phyloP scores from a whole-genome alignment of 2,888 invertebrate genomes.

The Tineola bisselliella region DNA sequence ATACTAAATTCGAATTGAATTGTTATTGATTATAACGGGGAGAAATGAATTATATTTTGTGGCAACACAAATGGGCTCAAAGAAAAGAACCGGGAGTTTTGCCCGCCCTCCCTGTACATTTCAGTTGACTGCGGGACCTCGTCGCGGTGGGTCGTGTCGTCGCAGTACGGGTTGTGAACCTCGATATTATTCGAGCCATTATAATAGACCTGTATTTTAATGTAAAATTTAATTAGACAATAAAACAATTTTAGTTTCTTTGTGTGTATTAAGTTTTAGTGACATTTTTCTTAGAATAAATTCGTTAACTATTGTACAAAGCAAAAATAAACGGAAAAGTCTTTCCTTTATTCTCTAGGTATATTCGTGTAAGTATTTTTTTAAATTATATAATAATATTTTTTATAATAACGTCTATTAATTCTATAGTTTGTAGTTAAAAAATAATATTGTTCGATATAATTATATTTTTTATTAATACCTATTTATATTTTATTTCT shows the following conservation, averaged over 20 bases:
- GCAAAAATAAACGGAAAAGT: too few species aligned
- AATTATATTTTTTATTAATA: too few species aligned
- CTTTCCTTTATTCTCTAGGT: too few species aligned
- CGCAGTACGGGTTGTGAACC: background rate
- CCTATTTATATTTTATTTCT: too few species aligned
- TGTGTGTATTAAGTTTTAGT: background rate
- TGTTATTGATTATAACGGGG: conserved; percentile 16
- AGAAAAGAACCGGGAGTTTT: conserved; percentile 36
- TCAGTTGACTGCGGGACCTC: conserved; percentile 51
- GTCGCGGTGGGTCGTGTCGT: conserved; percentile 19
- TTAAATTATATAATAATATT: too few species aligned
- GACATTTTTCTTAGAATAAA: background rate
- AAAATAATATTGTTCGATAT: too few species aligned
- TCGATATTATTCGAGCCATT: conserved; percentile 20
- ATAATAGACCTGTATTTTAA: conserved; percentile 22
- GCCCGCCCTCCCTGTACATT: conserved; percentile 22
- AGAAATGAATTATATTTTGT: conserved; percentile 24
- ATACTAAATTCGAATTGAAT: too few species aligned
- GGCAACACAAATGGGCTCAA: conserved; percentile 35
- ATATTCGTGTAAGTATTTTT: too few species aligned
- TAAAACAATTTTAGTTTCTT: background rate
- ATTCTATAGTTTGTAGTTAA: too few species aligned
- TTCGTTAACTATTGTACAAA: background rate
- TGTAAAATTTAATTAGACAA: background rate
- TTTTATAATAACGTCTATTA: too few species aligned